A percentile compares a stretch with the other conserved stretches of the same genome.
Conservation (phyloP, 2,113 vertebrate genomes). For the Nannobrachium achirus region DNA sequence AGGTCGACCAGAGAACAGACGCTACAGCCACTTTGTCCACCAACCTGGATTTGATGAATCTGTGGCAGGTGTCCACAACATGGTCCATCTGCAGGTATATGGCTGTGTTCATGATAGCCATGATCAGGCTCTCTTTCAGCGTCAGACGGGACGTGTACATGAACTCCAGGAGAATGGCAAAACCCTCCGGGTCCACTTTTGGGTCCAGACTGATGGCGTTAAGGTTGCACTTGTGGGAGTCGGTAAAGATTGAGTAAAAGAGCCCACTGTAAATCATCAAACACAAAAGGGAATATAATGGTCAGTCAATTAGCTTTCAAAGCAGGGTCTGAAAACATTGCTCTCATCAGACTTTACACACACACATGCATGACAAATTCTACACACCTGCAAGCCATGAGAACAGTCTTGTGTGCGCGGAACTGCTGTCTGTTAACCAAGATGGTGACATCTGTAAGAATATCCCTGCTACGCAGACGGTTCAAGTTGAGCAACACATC, state of each 20-base stretch:
- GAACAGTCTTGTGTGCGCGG: conserved; percentile 95
- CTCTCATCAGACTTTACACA: neutral
- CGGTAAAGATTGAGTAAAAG: conserved; percentile 98
- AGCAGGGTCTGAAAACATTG: neutral
- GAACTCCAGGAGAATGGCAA: conserved; percentile 95
- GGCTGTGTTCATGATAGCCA: conserved; percentile 95
- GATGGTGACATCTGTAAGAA: conserved; percentile 95
- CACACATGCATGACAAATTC: neutral
- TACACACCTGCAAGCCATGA: conserved; percentile 98
- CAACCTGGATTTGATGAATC: conserved; percentile 96
- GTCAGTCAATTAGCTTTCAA: conserved; percentile 34
- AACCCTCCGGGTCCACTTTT: conserved; percentile 95
- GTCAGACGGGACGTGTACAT: conserved; percentile 98
- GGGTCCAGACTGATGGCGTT: conserved; percentile 94
- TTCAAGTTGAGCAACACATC: conserved; percentile 98
- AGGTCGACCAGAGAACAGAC: too few species aligned
- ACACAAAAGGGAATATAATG: conserved; percentile 9
- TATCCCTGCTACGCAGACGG: conserved; percentile 92
- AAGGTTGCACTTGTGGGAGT: conserved; percentile 96
- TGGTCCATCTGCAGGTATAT: conserved; percentile 99
- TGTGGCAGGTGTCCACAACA: conserved; percentile 95
- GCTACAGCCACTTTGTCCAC: conserved; percentile 6
- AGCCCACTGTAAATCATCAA: conserved; percentile 83
- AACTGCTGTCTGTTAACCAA: conserved; percentile 96
- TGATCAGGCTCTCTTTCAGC: conserved; percentile 92